Conservation (phyloP, 2,113 vertebrate species). For the Campylorhamphus procurvoides region DNA sequence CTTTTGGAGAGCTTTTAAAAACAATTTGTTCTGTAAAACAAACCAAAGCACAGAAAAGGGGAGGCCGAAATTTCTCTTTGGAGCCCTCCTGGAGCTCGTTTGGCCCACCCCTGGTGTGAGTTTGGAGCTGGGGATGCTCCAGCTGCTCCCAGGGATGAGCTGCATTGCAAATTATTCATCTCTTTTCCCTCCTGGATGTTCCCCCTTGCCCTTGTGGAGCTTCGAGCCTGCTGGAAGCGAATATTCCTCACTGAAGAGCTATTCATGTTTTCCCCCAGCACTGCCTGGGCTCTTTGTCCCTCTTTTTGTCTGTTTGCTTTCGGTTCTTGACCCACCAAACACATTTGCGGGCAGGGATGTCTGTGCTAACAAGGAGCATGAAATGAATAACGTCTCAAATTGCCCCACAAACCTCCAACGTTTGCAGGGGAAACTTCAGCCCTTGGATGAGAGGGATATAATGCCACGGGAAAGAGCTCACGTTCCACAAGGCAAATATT, state of each 20-base stretch:
- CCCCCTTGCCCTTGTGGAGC: neutral
- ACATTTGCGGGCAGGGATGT: neutral
- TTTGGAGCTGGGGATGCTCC: neutral
- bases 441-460: neutral
- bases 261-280: neutral
- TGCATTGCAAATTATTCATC: neutral
- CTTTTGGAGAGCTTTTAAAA: neutral
- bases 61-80: neutral
- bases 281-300: neutral
- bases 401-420: neutral
- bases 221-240: neutral
- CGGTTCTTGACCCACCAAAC: neutral
- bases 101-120: neutral
- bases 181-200: neutral
- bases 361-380: neutral
- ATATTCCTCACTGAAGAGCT: neutral
- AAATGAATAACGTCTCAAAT: neutral
- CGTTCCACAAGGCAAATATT: constrained; percentile 22
- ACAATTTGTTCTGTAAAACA: neutral
- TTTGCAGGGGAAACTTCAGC: neutral
- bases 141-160: neutral
- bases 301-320: constrained; percentile 10
- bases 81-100: neutral
- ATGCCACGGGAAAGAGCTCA: neutral
- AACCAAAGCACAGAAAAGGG: neutral